These are phyloP conservation scores for Agriotes lineatus DNA, from an alignment of 2,888 invertebrate species.

Conservation along the genomic window DNA sequence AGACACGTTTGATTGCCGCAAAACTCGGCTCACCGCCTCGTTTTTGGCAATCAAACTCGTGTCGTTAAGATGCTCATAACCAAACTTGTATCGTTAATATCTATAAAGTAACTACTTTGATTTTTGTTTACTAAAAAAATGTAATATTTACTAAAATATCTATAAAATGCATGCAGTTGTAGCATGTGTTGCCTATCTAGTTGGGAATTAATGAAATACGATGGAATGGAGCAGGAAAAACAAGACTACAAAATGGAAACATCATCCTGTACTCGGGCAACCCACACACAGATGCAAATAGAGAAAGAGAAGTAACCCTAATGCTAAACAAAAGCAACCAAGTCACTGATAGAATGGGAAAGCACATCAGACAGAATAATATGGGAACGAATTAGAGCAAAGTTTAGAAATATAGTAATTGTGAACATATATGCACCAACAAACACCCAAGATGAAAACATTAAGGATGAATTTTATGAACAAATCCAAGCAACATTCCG, in stretches of 20 bases:
- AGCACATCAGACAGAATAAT: conserved; percentile 5
- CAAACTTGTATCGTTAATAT: too few species aligned
- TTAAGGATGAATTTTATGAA: conserved; percentile 1
- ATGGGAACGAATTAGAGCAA: conserved; percentile 4
- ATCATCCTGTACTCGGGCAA: neutral
- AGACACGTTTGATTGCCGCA: too few species aligned
- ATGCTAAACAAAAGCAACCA: conserved; percentile 18
- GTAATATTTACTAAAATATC: too few species aligned
- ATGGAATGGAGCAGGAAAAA: neutral
- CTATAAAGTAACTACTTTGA: too few species aligned
- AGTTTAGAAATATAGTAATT: conserved; percentile 7
- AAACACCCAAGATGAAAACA: conserved; percentile 6
- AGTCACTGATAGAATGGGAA: conserved; percentile 12
- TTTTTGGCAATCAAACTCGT: too few species aligned
- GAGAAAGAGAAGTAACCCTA: conserved; percentile 9
- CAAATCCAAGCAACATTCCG: neutral
- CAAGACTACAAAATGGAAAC: neutral
- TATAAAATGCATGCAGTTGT: too few species aligned
- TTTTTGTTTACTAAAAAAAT: too few species aligned
- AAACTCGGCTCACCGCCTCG: too few species aligned
- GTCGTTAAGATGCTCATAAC: too few species aligned
- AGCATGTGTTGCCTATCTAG: too few species aligned
- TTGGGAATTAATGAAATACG: too few species aligned
- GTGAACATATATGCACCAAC: conserved; percentile 17
- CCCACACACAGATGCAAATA: neutral